Evolutionary conservation across 1,140 invertebrate genomes (phyloP), one percentile per base, ranked within the genome.

Genomic region (Pollicipes pollicipes): DNA sequence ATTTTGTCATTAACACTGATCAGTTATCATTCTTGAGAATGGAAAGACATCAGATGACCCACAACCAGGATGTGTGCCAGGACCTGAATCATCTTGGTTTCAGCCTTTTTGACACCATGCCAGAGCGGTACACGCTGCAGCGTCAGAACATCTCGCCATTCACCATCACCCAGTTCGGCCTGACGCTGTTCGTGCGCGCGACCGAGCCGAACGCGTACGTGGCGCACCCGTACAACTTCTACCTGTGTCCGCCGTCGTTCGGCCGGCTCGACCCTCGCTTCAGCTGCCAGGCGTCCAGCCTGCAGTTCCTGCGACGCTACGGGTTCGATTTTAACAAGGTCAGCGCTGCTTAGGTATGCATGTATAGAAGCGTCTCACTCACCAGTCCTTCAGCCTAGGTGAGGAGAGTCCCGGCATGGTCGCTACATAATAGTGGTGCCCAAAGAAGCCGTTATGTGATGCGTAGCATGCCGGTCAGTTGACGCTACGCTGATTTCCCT

Each of bases 301-400:
- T 88, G 3, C 82, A 85, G 70, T 90, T 90, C 78, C 77, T 90
- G 10, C 79, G 81, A 74, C 77, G 77, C 69, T 79, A 88, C 77
- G 82, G 85, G 31, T 89, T 90, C 80, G 83, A 90, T 77, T 90
- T 89, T 77, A 88, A 89, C 78, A 88, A 89, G 84, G 88, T 89
- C 82, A 72, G 72, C 76, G 27, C 72, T 69, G 30, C 66, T 72
- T 6, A 32, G 70, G n/a, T n/a, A n/a, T n/a, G n/a, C n/a, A n/a
- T n/a, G n/a, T n/a, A n/a, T n/a, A n/a, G n/a, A n/a, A n/a, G n/a
- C n/a, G n/a, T n/a, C n/a, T n/a, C n/a, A n/a, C n/a, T n/a, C n/a
- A n/a, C n/a, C n/a, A n/a, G n/a, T n/a, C n/a, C n/a, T n/a, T n/a
- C n/a, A n/a, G n/a, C n/a, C n/a, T n/a, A n/a, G n/a, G n/a, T n/a